Conservation (phyloP, 1,140 invertebrate species). For the Psix sp. region DNA sequence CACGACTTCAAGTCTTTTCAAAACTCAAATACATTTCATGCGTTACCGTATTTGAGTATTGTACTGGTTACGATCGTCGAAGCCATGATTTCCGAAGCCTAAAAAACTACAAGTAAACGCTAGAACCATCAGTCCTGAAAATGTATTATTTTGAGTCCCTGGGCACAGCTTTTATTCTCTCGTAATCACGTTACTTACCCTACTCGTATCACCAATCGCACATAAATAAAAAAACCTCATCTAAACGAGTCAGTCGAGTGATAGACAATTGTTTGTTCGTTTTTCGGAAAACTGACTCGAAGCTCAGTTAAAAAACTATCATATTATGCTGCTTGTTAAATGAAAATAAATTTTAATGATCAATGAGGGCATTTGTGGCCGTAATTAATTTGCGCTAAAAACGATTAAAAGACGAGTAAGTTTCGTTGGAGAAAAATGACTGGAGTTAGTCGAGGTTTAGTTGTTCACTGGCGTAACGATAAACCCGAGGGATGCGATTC, state of each 20-base stretch:
- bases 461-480: conserved; percentile 58
- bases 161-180: conserved; percentile 56
- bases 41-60: background rate
- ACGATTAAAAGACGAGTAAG: conserved; percentile 41
- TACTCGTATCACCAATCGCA: conserved; percentile 58
- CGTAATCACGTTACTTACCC: conserved; percentile 54
- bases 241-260: conserved; percentile 11
- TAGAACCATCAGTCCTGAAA: conserved; percentile 73
- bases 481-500: conserved; percentile 71
- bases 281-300: too few species aligned
- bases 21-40: background rate
- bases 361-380: too few species aligned
- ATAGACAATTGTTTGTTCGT: too few species aligned
- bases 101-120: conserved; percentile 70
- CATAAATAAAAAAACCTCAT: conserved; percentile 46
- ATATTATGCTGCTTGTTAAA: too few species aligned
- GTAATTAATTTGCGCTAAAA: background rate
- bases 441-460: conserved; percentile 68
- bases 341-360: too few species aligned
- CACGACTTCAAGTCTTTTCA: background rate
- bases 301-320: too few species aligned
- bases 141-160: conserved; percentile 73
- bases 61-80: conserved; percentile 15
- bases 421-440: conserved; percentile 64
- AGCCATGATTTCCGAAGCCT: too few species aligned